These are phyloP conservation scores for Ernsta delagoae DNA, from an alignment of 2,888 invertebrate species.

Conservation along the genomic window DNA sequence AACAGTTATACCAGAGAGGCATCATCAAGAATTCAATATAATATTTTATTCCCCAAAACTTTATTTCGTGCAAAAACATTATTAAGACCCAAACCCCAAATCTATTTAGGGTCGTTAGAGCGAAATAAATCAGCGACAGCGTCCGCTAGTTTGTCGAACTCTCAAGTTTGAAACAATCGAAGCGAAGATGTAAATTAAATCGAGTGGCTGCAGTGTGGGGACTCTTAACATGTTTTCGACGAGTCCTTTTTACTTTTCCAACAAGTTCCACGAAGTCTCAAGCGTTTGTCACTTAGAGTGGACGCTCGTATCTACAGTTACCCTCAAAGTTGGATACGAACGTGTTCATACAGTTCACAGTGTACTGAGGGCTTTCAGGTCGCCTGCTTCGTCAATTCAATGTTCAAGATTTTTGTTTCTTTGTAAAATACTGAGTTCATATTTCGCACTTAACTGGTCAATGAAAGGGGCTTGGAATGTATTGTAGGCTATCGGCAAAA, in stretches of 20 bases:
- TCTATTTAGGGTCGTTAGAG: conserved; percentile 49
- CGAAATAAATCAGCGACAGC: conserved; percentile 75
- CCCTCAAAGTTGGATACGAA: conserved; percentile 39
- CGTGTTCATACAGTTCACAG: conserved; percentile 33
- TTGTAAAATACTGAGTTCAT: no score
- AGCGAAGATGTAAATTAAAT: conserved; percentile 81
- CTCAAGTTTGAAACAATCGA: conserved; percentile 72
- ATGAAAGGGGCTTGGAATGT: no score
- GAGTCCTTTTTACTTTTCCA: conserved; percentile 78
- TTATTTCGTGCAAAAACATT: conserved; percentile 4
- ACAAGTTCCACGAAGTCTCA: conserved; percentile 73
- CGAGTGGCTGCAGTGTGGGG: conserved; percentile 55
- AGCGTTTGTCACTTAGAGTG: conserved; percentile 75
- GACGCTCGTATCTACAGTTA: conserved; percentile 69
- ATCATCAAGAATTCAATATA: no score
- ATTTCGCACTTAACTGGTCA: no score
- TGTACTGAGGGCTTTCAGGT: not conserved
- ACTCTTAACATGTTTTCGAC: conserved; percentile 65
- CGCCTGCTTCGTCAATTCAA: not conserved
- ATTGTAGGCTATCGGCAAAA: no score
- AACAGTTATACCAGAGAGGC: no score
- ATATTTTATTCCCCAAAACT: not conserved
- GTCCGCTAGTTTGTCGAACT: conserved; percentile 70
- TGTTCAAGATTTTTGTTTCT: not conserved
- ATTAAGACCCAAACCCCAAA: conserved; percentile 7